Evolutionary conservation across 2,797 vertebrate genomes (phyloP).

Genomic region (Peromyscus melanophrys): DNA sequence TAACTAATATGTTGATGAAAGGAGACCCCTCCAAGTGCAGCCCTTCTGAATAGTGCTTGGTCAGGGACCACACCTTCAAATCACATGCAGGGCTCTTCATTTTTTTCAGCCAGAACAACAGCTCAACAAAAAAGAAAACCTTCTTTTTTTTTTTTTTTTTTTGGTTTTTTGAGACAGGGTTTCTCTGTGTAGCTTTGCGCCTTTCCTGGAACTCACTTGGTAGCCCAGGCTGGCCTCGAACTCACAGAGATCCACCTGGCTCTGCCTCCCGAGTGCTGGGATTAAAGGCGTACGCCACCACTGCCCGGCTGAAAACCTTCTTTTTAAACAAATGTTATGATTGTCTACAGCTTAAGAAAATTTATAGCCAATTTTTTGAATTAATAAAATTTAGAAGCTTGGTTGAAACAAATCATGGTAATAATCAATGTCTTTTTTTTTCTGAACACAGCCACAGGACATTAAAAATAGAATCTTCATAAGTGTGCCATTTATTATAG

Average conservation of each 20-base stretch:
- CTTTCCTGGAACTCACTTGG: too few species aligned
- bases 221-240: too few species aligned
- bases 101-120: neutral
- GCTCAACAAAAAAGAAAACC: neutral
- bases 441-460: neutral
- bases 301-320: neutral
- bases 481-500: slow-evolving; percentile 11
- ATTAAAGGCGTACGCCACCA: too few species aligned
- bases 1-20: neutral
- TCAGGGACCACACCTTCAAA: neutral
- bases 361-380: slow-evolving; percentile 15
- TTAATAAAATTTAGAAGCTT: slow-evolving; percentile 47
- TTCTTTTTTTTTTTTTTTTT: too few species aligned
- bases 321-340: neutral
- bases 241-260: too few species aligned
- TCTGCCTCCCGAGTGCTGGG: too few species aligned
- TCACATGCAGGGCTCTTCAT: neutral
- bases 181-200: too few species aligned
- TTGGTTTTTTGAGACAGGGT: too few species aligned
- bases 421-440: neutral
- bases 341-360: neutral
- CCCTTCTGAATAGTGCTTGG: neutral
- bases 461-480: slow-evolving; percentile 58
- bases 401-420: slow-evolving; percentile 1
- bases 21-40: too few species aligned